A percentile compares a stretch with the other conserved stretches of the same genome.
These are phyloP conservation scores for Salminus brasiliensis DNA, from an alignment of 2,113 vertebrate species.

Conservation along the genomic window DNA sequence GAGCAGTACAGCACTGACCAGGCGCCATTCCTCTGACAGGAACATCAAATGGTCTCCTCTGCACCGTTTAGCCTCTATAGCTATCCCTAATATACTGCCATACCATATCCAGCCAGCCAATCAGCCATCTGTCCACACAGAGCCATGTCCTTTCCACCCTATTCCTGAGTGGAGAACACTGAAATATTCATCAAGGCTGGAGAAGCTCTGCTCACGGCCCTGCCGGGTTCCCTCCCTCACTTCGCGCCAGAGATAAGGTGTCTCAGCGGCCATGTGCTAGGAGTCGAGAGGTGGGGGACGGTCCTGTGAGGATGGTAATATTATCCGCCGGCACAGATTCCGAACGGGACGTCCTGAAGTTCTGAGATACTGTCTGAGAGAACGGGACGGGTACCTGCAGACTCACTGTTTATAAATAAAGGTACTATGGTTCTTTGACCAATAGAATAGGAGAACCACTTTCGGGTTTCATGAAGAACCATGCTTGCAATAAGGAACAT, in stretches of 20 bases:
- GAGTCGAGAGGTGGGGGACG: too few relatives aligned
- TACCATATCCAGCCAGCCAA: not conserved
- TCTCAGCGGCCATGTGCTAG: not conserved
- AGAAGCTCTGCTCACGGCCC: not conserved
- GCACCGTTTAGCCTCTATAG: not conserved
- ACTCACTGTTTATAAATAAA: too few relatives aligned
- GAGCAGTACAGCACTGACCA: constrained; percentile 14
- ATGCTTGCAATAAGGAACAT: too few relatives aligned
- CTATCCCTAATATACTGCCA: too few relatives aligned
- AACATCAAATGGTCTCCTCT: not conserved
- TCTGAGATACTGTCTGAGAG: too few relatives aligned
- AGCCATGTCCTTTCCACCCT: not conserved
- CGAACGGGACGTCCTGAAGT: not conserved
- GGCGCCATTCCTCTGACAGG: not conserved
- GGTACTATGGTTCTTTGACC: too few relatives aligned
- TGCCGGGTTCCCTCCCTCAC: not conserved
- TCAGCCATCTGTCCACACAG: not conserved
- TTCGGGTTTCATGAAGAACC: too few relatives aligned
- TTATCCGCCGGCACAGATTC: not conserved
- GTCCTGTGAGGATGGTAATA: not conserved
- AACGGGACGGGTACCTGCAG: too few relatives aligned
- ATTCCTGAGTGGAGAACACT: not conserved
- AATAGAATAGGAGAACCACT: too few relatives aligned
- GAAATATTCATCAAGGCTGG: constrained; percentile 6
- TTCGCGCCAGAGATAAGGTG: not conserved